These are phyloP conservation scores for Aspidiotus destructor DNA, from an alignment of 2,888 invertebrate species.

Conservation along the genomic window DNA sequence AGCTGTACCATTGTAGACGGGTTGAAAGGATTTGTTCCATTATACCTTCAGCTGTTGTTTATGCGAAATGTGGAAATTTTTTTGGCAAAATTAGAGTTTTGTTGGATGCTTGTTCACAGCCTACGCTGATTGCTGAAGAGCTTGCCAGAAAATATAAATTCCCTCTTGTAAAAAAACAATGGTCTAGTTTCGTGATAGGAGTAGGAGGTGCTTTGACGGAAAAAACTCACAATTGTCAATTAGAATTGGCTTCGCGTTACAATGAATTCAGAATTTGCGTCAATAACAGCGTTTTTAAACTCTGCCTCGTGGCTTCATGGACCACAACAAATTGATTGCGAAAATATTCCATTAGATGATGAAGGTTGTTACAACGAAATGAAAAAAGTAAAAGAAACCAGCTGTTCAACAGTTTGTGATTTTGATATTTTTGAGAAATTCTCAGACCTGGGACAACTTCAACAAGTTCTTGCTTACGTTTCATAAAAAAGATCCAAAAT, in stretches of 20 bases:
- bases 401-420: background rate
- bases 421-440: background rate
- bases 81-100: background rate
- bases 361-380: background rate
- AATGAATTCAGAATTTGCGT: background rate
- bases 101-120: background rate
- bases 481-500: background rate
- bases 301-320: background rate
- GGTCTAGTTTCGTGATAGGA: background rate
- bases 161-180: background rate
- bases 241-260: background rate
- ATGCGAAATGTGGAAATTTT: background rate
- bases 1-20: background rate
- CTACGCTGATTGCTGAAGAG: background rate
- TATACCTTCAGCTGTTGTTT: background rate
- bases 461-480: background rate
- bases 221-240: background rate
- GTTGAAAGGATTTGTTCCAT: background rate
- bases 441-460: background rate
- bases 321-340: background rate
- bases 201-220: background rate
- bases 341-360: background rate
- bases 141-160: background rate
- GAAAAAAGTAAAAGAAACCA: background rate
- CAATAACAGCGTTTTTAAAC: background rate